Conservation (phyloP, 2,797 vertebrate genomes). For the Ambastaia sidthimunki region DNA sequence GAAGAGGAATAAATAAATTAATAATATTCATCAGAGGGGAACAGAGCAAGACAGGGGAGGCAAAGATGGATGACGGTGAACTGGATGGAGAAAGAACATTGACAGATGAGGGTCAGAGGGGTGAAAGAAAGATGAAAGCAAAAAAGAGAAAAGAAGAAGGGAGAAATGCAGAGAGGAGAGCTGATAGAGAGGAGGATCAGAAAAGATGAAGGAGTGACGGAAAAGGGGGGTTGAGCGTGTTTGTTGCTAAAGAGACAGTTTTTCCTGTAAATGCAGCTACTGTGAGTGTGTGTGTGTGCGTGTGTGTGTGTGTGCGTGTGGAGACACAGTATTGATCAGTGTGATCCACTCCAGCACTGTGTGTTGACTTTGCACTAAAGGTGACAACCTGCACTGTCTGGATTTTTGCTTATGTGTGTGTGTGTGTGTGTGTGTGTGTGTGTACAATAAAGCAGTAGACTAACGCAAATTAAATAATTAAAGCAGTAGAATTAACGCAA, state of each 20-base stretch:
- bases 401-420: slow-evolving; percentile 27
- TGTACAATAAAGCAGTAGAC: neutral
- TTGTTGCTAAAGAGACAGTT: slow-evolving; percentile 44
- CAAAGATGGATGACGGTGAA: slow-evolving; percentile 34
- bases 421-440: neutral
- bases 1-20: slow-evolving; percentile 44
- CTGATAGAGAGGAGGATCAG: slow-evolving; percentile 10
- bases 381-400: slow-evolving; percentile 70
- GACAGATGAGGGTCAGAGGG: slow-evolving; percentile 26
- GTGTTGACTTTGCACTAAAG: slow-evolving; percentile 71
- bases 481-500: neutral
- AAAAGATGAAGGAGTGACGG: slow-evolving; percentile 11
- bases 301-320: slow-evolving; percentile 34
- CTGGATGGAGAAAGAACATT: slow-evolving; percentile 8
- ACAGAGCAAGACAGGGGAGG: slow-evolving; percentile 11
- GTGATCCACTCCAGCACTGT: slow-evolving; percentile 61
- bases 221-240: neutral
- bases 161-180: neutral
- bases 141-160: neutral
- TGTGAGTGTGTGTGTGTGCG: slow-evolving; percentile 28
- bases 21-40: slow-evolving; percentile 48
- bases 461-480: too few species aligned
- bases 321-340: slow-evolving; percentile 26
- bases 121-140: slow-evolving; percentile 28
- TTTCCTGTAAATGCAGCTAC: slow-evolving; percentile 28